Base-by-base conservation (phyloP, 2,888 invertebrate species). In the Platycheirus rosarum region DNA sequence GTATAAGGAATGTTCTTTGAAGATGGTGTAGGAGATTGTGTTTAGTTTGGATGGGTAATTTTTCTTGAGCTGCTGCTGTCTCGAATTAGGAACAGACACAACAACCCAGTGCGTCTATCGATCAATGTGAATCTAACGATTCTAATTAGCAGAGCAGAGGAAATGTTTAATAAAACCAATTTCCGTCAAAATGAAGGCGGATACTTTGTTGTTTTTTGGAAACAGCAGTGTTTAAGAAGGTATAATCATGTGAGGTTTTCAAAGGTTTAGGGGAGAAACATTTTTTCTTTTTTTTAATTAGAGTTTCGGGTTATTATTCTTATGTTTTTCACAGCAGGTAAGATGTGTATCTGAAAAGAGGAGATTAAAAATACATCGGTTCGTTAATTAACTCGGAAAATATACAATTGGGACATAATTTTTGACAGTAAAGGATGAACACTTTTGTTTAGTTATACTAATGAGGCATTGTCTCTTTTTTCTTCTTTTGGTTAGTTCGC, bases 1-100 rank as follows among this genome's bases (percentile, higher is more conserved):
- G 75, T 26, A 66, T 75, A 66, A 35, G 70, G 75, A 66, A 75
- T 80, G 13, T 71, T 46, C 80, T 80, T 80, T 75, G 69, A 74
- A 63, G 63, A 60, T 66, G 49, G 57, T 35, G 77, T 77, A 63
- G 79, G 42, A 66, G 74, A 70, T 75, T 70, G 46, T 26, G 60
- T 60, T 70, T 46, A 63, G 18, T 7, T 53, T 23, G n/a, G 65
- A 62, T 60, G 48, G 60, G 23, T 55, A 42, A 29, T 23, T 57
- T 49, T 46, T 55, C 49, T 71, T 7, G 18, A 53, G 35, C 2
- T 14, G 23, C n/a, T 35, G 40, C 23, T 5, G 29, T 9, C 60
- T 16, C 23, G 60, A 60, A 60, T 2, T n/a, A 40, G 13, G 37
- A 40, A 13, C 13, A 13, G 4, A 2, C 8, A 32, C 53, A 60